Conservation (phyloP, 2,888 invertebrate species). For the Zonitis immaculata region DNA sequence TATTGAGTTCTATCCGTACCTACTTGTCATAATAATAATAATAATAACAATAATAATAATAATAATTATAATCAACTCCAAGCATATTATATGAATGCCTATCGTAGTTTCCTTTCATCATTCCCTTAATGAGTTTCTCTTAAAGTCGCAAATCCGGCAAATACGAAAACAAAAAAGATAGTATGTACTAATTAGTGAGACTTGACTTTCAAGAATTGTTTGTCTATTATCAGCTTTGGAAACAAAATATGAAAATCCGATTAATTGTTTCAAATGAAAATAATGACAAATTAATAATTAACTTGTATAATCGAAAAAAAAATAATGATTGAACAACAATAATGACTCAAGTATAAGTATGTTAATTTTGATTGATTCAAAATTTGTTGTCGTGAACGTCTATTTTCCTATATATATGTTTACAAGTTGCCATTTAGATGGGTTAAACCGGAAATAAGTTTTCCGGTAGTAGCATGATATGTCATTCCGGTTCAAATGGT, state of each 20-base stretch:
- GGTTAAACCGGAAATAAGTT: slow-evolving; percentile 29
- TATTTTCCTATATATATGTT: slow-evolving; percentile 29
- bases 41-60: no score
- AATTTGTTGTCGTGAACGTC: slow-evolving; percentile 25
- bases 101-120: neutral
- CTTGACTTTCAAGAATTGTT: slow-evolving; percentile 23
- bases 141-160: neutral
- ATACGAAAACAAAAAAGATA: slow-evolving; percentile 21
- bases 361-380: slow-evolving; percentile 29
- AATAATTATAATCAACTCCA: neutral
- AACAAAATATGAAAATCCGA: neutral
- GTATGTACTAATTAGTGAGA: slow-evolving; percentile 25
- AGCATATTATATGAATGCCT: neutral
- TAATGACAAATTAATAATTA: no score
- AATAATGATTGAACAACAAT: no score
- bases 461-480: slow-evolving; percentile 27
- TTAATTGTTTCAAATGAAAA: no score
- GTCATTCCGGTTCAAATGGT: slow-evolving; percentile 28
- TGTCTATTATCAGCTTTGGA: slow-evolving; percentile 9
- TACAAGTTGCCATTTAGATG: slow-evolving; percentile 22
- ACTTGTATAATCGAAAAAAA: no score
- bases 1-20: neutral
- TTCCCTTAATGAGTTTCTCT: slow-evolving; percentile 3
- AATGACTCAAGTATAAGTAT: no score
- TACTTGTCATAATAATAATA: neutral